Evolutionary conservation across 1,140 invertebrate genomes (phyloP), one percentile per base, ranked within the genome.

Genomic region (Drosophila tropicalis): DNA sequence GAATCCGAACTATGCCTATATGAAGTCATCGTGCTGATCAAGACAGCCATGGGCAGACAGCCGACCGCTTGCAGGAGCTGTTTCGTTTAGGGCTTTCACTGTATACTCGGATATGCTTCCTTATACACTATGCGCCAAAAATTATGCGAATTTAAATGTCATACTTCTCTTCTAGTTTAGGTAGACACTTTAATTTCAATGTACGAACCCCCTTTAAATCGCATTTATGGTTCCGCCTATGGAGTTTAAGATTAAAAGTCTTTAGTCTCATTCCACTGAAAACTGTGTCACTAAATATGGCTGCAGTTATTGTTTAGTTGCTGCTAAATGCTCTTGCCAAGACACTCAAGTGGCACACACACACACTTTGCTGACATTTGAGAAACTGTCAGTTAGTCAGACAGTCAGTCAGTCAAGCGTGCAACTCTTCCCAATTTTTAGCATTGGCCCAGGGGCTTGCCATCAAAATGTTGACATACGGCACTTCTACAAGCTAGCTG

Each of bases 231-330:
- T 29, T 2, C 10, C 12, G 3, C 4, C 36, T 13, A 13, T 39
- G 36, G 36, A 39, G 12, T 39, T 39, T 12, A 39, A 39, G 36
- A 39, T 3, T 12, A 39, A 56, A 56, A 13, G 22, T 29, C n/a
- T 32, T 56, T 34, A 41, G 13, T 75, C 58, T 41, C 72, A 75
- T 76, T 76, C 68, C 73, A 62, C 62, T 58, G 51, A 54, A 79
- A 77, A 72, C 74, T 67, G 69, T 77, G 64, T 72, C 76, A 79
- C 76, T 77, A 68, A 77, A 79, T 79, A 79, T 77, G 74, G 69
- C 74, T 72, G 77, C 74, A 77, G 75, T 72, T 79, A 79, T 63
- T 78, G 60, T 72, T 72, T 34, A 56, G 75, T 65, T 76, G 71
- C 72, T 71, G n/a, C 32, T 79, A 39, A 61, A 55, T 51, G 56